Conservation (phyloP, 2,797 vertebrate species). For the Sarcophilus harrisii region DNA sequence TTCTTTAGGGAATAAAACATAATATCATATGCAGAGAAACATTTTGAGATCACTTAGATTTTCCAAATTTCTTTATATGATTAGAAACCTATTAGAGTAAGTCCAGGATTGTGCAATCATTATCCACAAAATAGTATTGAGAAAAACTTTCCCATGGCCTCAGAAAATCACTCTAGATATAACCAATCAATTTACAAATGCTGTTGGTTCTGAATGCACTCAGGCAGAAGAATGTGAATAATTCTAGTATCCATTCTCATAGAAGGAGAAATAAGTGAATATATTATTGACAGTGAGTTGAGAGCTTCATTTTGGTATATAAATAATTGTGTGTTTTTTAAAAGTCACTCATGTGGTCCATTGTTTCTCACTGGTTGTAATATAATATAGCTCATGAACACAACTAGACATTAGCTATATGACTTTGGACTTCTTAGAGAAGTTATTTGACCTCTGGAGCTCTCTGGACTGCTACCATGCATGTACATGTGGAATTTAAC, state of each 20-base stretch:
- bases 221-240: neutral
- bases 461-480: neutral
- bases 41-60: neutral
- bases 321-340: neutral
- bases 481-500: neutral
- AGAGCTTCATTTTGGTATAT: neutral
- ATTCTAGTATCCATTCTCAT: neutral
- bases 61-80: too few relatives aligned
- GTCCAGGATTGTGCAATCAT: neutral
- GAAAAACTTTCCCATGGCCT: neutral
- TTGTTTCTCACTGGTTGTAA: neutral
- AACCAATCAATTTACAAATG: neutral
- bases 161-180: neutral
- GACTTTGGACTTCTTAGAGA: neutral
- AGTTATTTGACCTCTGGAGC: neutral
- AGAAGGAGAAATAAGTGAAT: neutral
- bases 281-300: neutral
- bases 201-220: neutral
- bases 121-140: neutral
- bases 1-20: neutral
- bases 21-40: neutral
- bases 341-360: neutral
- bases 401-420: neutral
- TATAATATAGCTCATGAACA: neutral
- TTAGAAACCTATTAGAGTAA: neutral